Conservation (phyloP, 92 coral and sea anemone genomes). For the Muricea muricata region DNA sequence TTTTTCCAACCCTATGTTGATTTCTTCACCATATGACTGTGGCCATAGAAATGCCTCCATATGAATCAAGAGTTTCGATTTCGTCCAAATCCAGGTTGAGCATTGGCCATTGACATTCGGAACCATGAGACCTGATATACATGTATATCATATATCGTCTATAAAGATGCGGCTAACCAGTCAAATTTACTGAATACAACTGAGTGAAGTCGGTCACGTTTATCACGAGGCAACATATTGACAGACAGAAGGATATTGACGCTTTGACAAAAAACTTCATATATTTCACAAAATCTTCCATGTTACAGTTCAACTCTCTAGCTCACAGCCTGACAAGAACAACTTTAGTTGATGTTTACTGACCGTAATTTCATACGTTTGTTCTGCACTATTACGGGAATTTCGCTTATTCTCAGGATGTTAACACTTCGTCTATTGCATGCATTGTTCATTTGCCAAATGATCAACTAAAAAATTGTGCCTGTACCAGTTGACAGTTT, state of each 20-base stretch:
- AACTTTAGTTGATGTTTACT: too few species aligned
- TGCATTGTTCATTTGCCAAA: too few species aligned
- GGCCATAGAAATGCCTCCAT: slow-evolving; percentile 26
- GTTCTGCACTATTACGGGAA: too few species aligned
- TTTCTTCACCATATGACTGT: slow-evolving; percentile 22
- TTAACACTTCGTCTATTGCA: too few species aligned
- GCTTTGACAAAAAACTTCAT: slow-evolving; percentile 13
- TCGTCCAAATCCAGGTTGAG: slow-evolving; percentile 8
- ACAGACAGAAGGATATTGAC: slow-evolving; percentile 19
- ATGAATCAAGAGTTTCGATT: not conserved
- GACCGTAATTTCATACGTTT: too few species aligned
- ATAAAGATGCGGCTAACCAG: not conserved
- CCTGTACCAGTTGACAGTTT: too few species aligned
- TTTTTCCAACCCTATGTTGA: slow-evolving; percentile 3
- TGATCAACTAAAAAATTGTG: too few species aligned
- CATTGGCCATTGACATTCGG: slow-evolving; percentile 6
- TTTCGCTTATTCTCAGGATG: too few species aligned
- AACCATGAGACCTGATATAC: not conserved
- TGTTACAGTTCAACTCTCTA: not conserved
- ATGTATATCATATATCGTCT: too few species aligned
- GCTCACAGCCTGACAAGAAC: too few species aligned
- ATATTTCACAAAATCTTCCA: slow-evolving; percentile 27
- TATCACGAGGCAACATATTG: slow-evolving; percentile 22
- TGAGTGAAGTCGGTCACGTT: slow-evolving; percentile 8
- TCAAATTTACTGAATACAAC: not conserved